Conservation (phyloP, 1,140 invertebrate genomes). For the Semibalanus balanoides region DNA sequence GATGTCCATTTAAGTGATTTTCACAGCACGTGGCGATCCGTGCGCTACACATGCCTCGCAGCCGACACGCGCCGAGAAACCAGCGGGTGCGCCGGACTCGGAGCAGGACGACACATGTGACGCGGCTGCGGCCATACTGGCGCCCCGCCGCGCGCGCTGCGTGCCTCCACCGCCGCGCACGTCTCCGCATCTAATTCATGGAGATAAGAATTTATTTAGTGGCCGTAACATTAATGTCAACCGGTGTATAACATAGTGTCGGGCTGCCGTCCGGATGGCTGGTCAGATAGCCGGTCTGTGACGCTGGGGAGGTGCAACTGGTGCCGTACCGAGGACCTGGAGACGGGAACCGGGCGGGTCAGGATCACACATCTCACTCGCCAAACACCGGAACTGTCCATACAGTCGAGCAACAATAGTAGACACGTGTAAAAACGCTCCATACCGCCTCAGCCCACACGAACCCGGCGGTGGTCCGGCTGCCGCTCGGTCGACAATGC, state of each 20-base stretch:
- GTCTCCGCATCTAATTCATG: background rate
- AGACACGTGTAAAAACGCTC: background rate
- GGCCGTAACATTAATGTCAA: background rate
- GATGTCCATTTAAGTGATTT: no score
- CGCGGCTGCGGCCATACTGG: background rate
- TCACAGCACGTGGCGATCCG: no score
- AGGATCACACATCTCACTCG: background rate
- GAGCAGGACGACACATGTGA: background rate
- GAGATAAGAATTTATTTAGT: constrained; percentile 3
- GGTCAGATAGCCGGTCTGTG: background rate
- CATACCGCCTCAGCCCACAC: background rate
- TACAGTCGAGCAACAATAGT: background rate
- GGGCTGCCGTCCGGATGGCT: background rate
- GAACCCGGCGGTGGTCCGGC: background rate
- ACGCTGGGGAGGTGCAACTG: background rate
- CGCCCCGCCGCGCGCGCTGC: no score
- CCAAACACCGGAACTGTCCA: no score
- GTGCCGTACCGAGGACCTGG: no score
- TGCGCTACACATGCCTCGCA: no score
- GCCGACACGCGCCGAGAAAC: no score
- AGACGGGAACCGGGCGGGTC: no score
- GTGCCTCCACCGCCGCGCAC: no score
- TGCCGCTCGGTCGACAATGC: background rate
- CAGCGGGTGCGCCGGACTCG: no score
- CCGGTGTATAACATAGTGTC: background rate